Conservation (phyloP, 2,797 vertebrate species). For the Diceros bicornis region DNA sequence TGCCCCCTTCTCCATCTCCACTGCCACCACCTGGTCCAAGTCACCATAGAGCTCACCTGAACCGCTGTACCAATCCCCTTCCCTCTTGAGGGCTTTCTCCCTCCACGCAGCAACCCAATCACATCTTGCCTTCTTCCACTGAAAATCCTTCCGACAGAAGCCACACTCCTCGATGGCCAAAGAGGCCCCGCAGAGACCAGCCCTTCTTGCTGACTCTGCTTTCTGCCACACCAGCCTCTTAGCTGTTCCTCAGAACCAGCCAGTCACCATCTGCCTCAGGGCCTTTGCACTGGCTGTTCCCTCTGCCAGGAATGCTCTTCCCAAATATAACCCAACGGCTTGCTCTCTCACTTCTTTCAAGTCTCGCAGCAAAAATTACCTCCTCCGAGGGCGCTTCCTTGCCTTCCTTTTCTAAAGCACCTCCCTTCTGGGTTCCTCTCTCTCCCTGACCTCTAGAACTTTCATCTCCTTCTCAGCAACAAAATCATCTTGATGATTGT, state of each 20-base stretch:
- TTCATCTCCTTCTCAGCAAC: neutral
- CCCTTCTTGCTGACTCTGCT: neutral
- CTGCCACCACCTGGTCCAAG: neutral
- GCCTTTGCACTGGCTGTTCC: neutral
- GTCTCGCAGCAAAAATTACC: neutral
- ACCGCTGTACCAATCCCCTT: neutral
- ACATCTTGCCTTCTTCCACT: neutral
- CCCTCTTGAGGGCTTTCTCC: neutral
- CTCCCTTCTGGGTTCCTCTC: neutral
- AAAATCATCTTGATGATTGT: neutral
- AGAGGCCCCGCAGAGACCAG: neutral
- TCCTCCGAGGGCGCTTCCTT: neutral
- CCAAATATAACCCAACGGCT: neutral
- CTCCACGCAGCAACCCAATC: neutral
- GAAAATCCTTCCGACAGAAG: neutral
- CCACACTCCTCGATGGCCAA: neutral
- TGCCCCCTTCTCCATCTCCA: neutral
- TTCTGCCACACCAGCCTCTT: neutral
- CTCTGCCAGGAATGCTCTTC: neutral
- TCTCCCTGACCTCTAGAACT: neutral
- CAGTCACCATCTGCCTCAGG: neutral
- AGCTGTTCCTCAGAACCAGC: neutral
- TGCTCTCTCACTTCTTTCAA: slow-evolving; percentile 29
- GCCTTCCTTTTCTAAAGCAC: neutral
- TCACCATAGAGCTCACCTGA: neutral